A percentile compares a stretch with the other conserved stretches of the same genome.
Conservation (phyloP, 2,113 vertebrate species). For the Takifugu flavidus region DNA sequence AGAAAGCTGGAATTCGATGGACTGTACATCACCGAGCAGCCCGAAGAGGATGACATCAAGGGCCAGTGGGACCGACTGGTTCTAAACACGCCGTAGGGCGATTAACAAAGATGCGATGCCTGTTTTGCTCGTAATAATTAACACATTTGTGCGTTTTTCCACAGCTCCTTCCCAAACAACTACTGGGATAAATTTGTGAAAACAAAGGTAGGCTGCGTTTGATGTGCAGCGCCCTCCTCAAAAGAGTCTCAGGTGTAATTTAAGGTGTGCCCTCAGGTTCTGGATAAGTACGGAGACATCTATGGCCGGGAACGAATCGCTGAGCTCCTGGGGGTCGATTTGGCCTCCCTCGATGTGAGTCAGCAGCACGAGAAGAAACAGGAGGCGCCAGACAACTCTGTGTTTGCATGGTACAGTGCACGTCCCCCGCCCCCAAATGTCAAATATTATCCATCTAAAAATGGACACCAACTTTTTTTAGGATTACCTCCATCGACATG, state of each 20-base stretch:
- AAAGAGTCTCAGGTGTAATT: background rate
- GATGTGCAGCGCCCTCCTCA: background rate
- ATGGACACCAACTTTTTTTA: slow-evolving; percentile 38
- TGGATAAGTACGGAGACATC: slow-evolving; percentile 92
- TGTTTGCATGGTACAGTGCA: slow-evolving; percentile 79
- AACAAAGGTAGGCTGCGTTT: slow-evolving; percentile 79
- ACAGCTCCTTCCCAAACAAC: slow-evolving; percentile 91
- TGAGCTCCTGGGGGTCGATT: slow-evolving; percentile 88
- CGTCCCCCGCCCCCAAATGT: background rate
- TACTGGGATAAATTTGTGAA: slow-evolving; percentile 97
- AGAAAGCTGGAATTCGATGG: slow-evolving; percentile 92
- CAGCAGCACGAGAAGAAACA: slow-evolving; percentile 83
- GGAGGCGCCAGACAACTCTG: slow-evolving; percentile 79
- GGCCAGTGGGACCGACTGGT: slow-evolving; percentile 92
- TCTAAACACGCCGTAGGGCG: slow-evolving; percentile 85
- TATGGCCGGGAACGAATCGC: slow-evolving; percentile 89
- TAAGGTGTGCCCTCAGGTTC: slow-evolving; percentile 68
- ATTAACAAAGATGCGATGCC: background rate
- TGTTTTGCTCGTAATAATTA: background rate
- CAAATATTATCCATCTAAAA: background rate
- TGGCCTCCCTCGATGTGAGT: slow-evolving; percentile 87
- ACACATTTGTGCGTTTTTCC: background rate
- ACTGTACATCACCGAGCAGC: slow-evolving; percentile 89
- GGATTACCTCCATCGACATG: slow-evolving; percentile 83
- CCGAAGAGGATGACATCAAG: slow-evolving; percentile 90